Conservation (phyloP, 2,888 invertebrate genomes). For the Ditula angustiorana region DNA sequence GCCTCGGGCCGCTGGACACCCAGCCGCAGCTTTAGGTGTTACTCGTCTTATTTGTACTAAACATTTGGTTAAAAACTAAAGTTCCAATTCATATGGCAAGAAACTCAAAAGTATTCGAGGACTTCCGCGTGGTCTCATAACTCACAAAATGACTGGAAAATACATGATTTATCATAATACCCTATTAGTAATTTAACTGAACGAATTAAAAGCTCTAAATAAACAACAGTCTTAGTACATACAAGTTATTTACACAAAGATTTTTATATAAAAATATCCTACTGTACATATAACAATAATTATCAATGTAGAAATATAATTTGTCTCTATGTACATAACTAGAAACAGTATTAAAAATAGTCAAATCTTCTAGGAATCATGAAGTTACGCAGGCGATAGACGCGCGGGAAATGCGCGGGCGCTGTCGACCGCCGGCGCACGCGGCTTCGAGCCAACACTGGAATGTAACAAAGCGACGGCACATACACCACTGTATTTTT, state of each 20-base stretch:
- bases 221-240: constrained; percentile 84
- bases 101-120: constrained; percentile 46
- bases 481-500: neutral
- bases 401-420: constrained; percentile 12
- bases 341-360: constrained; percentile 83
- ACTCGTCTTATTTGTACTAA: constrained; percentile 49
- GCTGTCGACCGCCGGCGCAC: neutral
- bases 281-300: constrained; percentile 82
- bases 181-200: constrained; percentile 72
- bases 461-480: constrained; percentile 1
- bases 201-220: constrained; percentile 83
- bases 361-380: constrained; percentile 78
- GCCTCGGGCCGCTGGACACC: too few relatives aligned
- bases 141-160: constrained; percentile 78
- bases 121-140: constrained; percentile 43
- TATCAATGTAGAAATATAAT: constrained; percentile 80
- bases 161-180: constrained; percentile 73
- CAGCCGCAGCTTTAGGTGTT: neutral
- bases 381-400: constrained; percentile 54
- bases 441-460: neutral
- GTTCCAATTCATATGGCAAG: constrained; percentile 57
- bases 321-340: constrained; percentile 78
- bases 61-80: constrained; percentile 48
- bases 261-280: constrained; percentile 82
- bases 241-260: constrained; percentile 83